Conservation (phyloP, 2,113 vertebrate genomes). For the Coptodon rendalli region DNA sequence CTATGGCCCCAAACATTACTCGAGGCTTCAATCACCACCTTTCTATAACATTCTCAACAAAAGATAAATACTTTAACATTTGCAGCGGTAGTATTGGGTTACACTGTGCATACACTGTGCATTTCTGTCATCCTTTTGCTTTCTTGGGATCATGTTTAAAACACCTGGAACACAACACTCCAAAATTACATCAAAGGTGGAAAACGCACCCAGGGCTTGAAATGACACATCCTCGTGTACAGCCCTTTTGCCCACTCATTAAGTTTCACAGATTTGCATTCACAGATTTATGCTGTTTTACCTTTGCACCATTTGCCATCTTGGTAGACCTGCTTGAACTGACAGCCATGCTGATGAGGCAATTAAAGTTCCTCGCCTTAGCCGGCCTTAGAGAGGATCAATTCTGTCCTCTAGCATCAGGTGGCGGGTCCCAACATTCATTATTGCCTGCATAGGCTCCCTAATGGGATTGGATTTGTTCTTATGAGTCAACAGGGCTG, state of each 20-base stretch:
- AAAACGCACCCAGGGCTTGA: not conserved
- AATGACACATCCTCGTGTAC: not conserved
- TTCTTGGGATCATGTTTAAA: not conserved
- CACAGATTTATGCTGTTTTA: slow-evolving; percentile 5
- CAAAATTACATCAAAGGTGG: not conserved
- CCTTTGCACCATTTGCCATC: not conserved
- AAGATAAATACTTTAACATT: not conserved
- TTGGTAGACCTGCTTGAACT: slow-evolving; percentile 13
- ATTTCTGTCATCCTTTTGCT: not conserved
- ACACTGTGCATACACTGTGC: not conserved
- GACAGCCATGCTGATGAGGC: slow-evolving; percentile 46
- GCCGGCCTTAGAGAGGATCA: slow-evolving; percentile 39
- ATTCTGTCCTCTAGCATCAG: slow-evolving; percentile 57
- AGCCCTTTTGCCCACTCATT: not conserved
- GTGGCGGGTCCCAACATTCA: slow-evolving; percentile 55
- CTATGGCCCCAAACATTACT: not conserved
- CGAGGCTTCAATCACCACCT: not conserved
- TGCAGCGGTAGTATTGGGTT: not conserved
- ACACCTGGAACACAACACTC: not conserved
- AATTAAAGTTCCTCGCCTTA: slow-evolving; percentile 35
- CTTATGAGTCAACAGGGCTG: slow-evolving; percentile 54
- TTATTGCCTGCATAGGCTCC: slow-evolving; percentile 46
- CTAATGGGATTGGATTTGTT: slow-evolving; percentile 66
- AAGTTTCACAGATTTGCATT: not conserved
- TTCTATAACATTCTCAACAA: not conserved